Evolutionary conservation across 2,113 vertebrate genomes (phyloP).

Genomic region (Phoxinus phoxinus): DNA sequence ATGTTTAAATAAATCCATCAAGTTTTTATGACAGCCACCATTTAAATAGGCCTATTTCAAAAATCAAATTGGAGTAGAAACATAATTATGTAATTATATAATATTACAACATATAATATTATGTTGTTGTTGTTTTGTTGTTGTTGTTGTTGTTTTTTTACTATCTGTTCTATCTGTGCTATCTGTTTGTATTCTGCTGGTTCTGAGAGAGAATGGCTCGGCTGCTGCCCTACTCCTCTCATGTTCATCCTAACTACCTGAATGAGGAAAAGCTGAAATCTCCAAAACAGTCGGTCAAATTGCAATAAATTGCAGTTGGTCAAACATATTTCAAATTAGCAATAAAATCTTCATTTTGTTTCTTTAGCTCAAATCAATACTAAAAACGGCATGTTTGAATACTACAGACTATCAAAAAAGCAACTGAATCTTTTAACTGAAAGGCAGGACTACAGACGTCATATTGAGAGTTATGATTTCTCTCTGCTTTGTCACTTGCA

Average conservation of each 20-base stretch:
- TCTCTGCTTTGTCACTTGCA: not conserved
- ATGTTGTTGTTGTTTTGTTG: no score
- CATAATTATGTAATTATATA: no score
- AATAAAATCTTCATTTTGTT: no score
- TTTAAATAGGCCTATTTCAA: no score
- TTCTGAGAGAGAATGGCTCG: not conserved
- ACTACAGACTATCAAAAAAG: not conserved
- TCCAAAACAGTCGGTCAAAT: not conserved
- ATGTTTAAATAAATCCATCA: no score
- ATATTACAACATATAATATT: no score
- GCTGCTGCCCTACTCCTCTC: not conserved
- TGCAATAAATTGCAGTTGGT: no score
- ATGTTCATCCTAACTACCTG: not conserved
- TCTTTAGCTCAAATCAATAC: not conserved
- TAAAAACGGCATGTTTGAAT: not conserved
- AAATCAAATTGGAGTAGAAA: no score
- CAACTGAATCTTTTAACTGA: not conserved
- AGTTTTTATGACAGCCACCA: no score
- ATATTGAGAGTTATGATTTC: not conserved
- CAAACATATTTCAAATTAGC: not conserved
- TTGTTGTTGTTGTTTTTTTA: no score
- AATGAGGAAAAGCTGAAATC: not conserved
- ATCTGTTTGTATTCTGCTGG: no score
- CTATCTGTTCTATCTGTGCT: no score
- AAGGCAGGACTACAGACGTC: not conserved